These are phyloP conservation scores for Bombycilla garrulus DNA, from an alignment of 2,113 vertebrate genomes.

Conservation along the genomic window DNA sequence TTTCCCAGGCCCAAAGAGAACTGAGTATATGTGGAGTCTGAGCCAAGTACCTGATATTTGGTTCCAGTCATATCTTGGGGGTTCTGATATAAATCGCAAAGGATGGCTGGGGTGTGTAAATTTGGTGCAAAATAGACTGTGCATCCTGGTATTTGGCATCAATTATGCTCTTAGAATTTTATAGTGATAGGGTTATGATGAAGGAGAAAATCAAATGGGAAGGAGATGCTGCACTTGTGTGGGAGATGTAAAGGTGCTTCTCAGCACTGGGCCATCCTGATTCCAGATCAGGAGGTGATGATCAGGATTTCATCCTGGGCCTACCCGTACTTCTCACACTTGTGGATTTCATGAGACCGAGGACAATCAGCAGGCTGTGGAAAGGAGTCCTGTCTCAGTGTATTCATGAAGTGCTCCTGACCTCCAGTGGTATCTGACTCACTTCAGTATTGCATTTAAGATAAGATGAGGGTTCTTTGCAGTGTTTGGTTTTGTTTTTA, in stretches of 20 bases:
- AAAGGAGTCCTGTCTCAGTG: background rate
- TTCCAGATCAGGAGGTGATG: background rate
- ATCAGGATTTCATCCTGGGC: background rate
- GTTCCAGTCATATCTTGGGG: background rate
- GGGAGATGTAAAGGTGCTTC: background rate
- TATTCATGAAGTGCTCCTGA: constrained; percentile 24
- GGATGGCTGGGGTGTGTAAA: background rate
- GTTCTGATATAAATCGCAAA: background rate
- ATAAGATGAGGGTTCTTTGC: background rate
- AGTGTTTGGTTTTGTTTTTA: background rate
- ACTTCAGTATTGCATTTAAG: background rate
- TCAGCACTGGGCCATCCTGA: background rate
- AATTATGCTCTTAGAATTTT: background rate
- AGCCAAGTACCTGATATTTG: background rate
- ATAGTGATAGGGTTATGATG: background rate
- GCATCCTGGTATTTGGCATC: background rate
- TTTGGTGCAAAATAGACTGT: background rate
- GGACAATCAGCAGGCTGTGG: background rate
- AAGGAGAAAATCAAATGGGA: background rate
- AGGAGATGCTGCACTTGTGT: background rate
- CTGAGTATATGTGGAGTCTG: rapidly evolving
- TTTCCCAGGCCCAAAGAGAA: background rate
- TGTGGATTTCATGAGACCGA: background rate
- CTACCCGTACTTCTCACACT: background rate
- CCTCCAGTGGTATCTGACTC: constrained; percentile 33